These are phyloP conservation scores for Hestina assimilis DNA, from an alignment of 1,140 invertebrate species.

Conservation along the genomic window DNA sequence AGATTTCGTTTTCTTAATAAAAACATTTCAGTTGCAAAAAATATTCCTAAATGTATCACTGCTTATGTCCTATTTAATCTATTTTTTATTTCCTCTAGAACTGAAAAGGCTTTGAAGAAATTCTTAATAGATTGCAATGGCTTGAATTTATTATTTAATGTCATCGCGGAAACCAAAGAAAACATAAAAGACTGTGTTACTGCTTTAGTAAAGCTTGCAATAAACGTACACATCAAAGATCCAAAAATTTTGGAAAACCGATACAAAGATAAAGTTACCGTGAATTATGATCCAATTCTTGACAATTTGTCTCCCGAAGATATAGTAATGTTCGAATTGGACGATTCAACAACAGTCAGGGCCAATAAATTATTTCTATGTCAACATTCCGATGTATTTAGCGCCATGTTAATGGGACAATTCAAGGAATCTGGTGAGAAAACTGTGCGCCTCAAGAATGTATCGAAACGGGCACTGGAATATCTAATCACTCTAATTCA, in stretches of 20 bases:
- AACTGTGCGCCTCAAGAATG: constrained; percentile 78
- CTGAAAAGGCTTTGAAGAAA: constrained; percentile 64
- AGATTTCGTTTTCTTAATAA: not conserved
- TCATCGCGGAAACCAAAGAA: constrained; percentile 59
- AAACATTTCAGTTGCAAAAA: not conserved
- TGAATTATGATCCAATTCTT: constrained; percentile 63
- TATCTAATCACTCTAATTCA: constrained; percentile 78
- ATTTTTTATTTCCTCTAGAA: constrained; percentile 44
- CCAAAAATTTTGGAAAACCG: constrained; percentile 67
- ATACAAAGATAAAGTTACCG: constrained; percentile 56
- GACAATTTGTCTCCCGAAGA: constrained; percentile 58
- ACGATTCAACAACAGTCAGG: constrained; percentile 80
- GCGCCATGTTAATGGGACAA: constrained; percentile 81
- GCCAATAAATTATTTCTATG: constrained; percentile 81
- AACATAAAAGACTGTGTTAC: constrained; percentile 63
- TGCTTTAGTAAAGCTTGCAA: constrained; percentile 67
- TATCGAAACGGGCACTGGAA: constrained; percentile 78
- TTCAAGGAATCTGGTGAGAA: constrained; percentile 83
- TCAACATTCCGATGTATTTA: constrained; percentile 82
- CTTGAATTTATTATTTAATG: constrained; percentile 57
- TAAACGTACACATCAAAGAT: constrained; percentile 73
- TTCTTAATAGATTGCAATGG: constrained; percentile 69
- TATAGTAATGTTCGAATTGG: constrained; percentile 81
- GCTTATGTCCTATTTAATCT: not conserved
- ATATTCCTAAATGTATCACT: no score